phyloP scores from a whole-genome alignment of 35 echinoderm and acorn worm species.

The Ophiothrix spiculata region DNA sequence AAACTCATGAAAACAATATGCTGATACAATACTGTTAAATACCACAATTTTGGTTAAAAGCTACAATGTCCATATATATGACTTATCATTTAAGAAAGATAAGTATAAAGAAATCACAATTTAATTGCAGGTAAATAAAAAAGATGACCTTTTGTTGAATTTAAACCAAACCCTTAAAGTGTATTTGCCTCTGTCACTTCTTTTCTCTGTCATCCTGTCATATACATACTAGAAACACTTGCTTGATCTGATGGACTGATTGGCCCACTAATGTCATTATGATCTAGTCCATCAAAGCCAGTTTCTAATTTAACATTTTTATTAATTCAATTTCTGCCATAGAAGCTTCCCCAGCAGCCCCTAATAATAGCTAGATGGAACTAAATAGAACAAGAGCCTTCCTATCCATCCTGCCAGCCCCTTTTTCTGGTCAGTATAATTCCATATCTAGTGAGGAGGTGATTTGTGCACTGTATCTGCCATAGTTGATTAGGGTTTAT shows the following conservation, averaged over 20 bases:
- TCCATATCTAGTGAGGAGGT: not conserved
- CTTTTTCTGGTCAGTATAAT: slow-evolving; percentile 1
- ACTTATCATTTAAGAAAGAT: too few species aligned
- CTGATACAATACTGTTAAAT: too few species aligned
- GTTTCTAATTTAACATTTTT: not conserved
- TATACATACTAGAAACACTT: not conserved
- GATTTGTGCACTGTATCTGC: not conserved
- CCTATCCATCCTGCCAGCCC: not conserved
- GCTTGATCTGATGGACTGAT: not conserved
- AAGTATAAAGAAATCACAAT: too few species aligned
- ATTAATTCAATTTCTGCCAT: not conserved
- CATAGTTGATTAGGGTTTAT: not conserved
- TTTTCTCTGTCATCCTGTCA: not conserved
- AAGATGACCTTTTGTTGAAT: not conserved
- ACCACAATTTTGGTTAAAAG: too few species aligned
- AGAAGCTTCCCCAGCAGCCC: not conserved
- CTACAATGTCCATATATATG: too few species aligned
- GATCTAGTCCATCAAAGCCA: not conserved
- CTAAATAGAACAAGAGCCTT: too few species aligned
- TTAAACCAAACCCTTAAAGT: not conserved
- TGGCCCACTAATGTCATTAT: not conserved
- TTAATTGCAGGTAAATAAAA: too few species aligned
- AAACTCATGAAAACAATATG: too few species aligned
- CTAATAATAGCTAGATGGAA: too few species aligned
- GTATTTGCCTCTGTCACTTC: not conserved